phyloP scores from a whole-genome alignment of 2,113 vertebrate genomes.

The Podarcis muralis region DNA sequence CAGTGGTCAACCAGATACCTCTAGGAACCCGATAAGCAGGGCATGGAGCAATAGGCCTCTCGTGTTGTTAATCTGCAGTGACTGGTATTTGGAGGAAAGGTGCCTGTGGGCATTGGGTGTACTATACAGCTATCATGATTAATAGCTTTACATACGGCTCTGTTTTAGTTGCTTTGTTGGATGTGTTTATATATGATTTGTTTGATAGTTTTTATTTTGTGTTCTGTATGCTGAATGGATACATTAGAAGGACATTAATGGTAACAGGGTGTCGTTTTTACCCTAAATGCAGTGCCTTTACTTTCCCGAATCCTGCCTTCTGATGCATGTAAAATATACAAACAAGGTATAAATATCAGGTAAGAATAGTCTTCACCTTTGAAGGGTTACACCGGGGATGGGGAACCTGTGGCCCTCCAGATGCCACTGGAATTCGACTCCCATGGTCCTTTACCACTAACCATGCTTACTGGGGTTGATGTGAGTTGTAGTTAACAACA shows the following conservation, averaged over 20 bases:
- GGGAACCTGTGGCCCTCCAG: no score
- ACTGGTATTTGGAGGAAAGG: background rate
- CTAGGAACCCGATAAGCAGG: background rate
- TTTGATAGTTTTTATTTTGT: background rate
- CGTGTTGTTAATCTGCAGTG: background rate
- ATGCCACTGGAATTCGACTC: no score
- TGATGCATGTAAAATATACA: conserved; percentile 99
- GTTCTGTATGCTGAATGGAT: background rate
- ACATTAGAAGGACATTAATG: background rate
- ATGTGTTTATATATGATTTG: background rate
- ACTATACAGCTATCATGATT: background rate
- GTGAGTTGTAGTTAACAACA: no score
- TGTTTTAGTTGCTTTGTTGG: background rate
- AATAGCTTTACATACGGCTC: background rate
- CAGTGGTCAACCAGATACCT: background rate
- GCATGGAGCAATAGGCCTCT: background rate
- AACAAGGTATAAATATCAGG: conserved; percentile 99
- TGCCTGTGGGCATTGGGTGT: background rate
- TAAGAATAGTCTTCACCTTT: conserved; percentile 55
- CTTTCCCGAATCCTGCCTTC: conserved; percentile 99
- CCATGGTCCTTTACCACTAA: no score
- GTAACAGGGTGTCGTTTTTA: conserved; percentile 35
- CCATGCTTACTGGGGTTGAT: no score
- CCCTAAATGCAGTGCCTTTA: conserved; percentile 90
- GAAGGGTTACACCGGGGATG: no score